Conservation (phyloP, 1,140 invertebrate species). For the Portunus trituberculatus region DNA sequence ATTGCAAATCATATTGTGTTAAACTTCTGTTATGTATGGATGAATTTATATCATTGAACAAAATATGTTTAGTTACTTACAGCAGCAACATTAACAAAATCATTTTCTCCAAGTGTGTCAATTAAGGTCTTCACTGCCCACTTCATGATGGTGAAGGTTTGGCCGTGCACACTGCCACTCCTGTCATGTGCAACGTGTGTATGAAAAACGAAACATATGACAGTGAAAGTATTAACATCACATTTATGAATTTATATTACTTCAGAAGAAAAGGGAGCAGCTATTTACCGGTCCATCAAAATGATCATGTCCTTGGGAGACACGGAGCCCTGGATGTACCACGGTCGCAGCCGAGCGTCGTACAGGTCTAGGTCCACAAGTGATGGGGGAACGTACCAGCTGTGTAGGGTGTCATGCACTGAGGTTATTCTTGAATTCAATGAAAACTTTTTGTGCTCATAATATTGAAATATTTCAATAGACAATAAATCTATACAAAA, state of each 20-base stretch:
- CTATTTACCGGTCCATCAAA: constrained; percentile 82
- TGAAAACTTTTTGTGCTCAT: no score
- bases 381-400: constrained; percentile 78
- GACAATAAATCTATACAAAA: no score
- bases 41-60: not conserved
- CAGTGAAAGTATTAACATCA: not conserved
- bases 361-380: constrained; percentile 80
- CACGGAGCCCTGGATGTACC: constrained; percentile 84
- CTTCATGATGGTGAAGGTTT: constrained; percentile 84
- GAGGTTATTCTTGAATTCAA: no score
- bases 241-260: not conserved
- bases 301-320: constrained; percentile 84
- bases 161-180: constrained; percentile 85
- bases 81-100: constrained; percentile 84
- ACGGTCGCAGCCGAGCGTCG: constrained; percentile 82
- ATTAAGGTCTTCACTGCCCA: constrained; percentile 84
- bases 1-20: no score
- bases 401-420: constrained; percentile 40
- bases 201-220: not conserved
- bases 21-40: no score
- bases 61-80: constrained; percentile 79
- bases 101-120: constrained; percentile 84
- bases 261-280: not conserved
- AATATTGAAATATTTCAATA: no score
- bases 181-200: constrained; percentile 78